These are phyloP conservation scores for Phalacrocorax carbo DNA, from an alignment of 2,113 vertebrate species.

Conservation along the genomic window DNA sequence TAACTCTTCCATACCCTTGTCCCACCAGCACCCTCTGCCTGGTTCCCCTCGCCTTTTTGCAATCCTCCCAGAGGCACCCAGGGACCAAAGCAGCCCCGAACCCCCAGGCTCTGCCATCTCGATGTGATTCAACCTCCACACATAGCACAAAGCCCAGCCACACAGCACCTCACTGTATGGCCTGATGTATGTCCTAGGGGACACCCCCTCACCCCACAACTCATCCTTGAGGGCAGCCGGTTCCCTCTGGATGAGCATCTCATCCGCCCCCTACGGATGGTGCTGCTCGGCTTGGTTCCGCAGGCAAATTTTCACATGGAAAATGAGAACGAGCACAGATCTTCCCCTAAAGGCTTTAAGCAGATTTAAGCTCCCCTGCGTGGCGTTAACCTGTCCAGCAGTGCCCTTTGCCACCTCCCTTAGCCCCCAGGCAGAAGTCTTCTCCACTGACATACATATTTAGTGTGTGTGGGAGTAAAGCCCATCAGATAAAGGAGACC, in stretches of 20 bases:
- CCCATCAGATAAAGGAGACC: not conserved
- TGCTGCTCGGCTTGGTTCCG: not conserved
- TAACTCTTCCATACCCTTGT: not conserved
- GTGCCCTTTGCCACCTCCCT: not conserved
- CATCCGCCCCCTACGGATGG: accelerated
- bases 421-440: not conserved
- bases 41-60: accelerated
- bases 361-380: not conserved
- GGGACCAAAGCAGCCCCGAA: not conserved
- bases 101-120: accelerated
- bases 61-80: accelerated
- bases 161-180: accelerated
- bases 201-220: not conserved
- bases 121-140: not conserved
- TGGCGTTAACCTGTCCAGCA: not conserved
- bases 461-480: not conserved
- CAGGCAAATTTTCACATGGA: accelerated
- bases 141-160: not conserved
- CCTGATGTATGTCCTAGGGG: not conserved
- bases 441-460: not conserved
- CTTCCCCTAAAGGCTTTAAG: not conserved
- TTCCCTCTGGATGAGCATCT: not conserved
- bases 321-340: not conserved
- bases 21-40: not conserved
- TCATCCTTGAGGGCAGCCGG: not conserved